Conservation (phyloP, 1,140 invertebrate species). For the Gryon sp. region DNA sequence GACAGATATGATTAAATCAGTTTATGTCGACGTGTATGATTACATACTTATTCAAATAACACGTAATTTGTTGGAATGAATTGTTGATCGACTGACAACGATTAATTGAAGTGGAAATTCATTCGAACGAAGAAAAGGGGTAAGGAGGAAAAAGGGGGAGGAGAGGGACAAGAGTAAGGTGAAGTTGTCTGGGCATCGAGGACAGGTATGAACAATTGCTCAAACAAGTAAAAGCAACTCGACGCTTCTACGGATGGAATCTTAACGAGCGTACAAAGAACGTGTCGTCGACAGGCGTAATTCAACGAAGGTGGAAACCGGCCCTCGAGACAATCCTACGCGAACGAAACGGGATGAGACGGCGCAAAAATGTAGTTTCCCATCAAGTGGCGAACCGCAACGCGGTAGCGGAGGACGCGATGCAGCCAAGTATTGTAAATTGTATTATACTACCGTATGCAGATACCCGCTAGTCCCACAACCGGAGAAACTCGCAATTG, state of each 20-base stretch:
- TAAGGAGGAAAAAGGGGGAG: too few species aligned
- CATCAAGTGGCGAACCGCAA: constrained; percentile 74
- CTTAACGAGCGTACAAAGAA: constrained; percentile 60
- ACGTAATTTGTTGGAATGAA: constrained; percentile 46
- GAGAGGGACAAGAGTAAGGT: too few species aligned
- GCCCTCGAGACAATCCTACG: constrained; percentile 50
- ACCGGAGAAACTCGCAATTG: constrained; percentile 72
- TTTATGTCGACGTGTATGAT: background rate
- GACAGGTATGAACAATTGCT: constrained; percentile 62
- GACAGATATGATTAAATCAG: background rate
- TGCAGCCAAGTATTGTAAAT: constrained; percentile 68
- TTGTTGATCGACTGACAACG: constrained; percentile 29
- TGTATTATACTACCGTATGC: constrained; percentile 72
- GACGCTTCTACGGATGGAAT: constrained; percentile 54
- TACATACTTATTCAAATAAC: constrained; percentile 18
- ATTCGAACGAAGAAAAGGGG: constrained; percentile 9
- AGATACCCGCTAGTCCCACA: constrained; percentile 63
- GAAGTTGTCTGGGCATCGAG: constrained; percentile 52
- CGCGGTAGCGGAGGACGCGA: constrained; percentile 54
- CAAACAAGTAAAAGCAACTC: constrained; percentile 50
- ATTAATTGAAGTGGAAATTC: constrained; percentile 46
- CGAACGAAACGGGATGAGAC: constrained; percentile 53
- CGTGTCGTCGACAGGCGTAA: constrained; percentile 61
- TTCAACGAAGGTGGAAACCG: constrained; percentile 64
- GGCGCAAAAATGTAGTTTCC: constrained; percentile 69